These are phyloP conservation scores for Callionymus lyra DNA, from an alignment of 2,113 vertebrate species.

Conservation along the genomic window DNA sequence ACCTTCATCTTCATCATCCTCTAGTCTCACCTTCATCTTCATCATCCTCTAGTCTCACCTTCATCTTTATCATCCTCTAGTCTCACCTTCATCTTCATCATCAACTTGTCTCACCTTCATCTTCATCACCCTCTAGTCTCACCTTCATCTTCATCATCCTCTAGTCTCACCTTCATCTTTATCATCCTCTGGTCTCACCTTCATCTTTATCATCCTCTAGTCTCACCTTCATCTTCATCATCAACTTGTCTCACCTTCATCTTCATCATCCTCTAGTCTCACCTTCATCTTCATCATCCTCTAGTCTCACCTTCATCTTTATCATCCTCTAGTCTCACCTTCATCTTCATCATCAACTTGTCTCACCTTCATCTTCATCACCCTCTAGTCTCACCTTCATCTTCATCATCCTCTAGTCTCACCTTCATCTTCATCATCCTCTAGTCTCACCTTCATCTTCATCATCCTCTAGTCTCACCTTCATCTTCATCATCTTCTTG, in stretches of 20 bases:
- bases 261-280: not conserved
- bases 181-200: not conserved
- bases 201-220: not conserved
- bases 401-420: not conserved
- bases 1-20: too few species aligned
- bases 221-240: not conserved
- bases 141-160: not conserved
- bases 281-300: not conserved
- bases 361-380: not conserved
- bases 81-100: not conserved
- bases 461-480: slow-evolving; percentile 4
- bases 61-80: too few species aligned
- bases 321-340: not conserved
- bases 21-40: not conserved
- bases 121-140: not conserved
- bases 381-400: not conserved
- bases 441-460: not conserved
- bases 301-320: not conserved
- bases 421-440: too few species aligned
- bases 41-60: not conserved
- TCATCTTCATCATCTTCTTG: not conserved
- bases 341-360: not conserved
- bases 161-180: not conserved
- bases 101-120: not conserved
- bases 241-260: not conserved